phyloP scores from a whole-genome alignment of 2,888 invertebrate genomes.

The Syritta pipiens region DNA sequence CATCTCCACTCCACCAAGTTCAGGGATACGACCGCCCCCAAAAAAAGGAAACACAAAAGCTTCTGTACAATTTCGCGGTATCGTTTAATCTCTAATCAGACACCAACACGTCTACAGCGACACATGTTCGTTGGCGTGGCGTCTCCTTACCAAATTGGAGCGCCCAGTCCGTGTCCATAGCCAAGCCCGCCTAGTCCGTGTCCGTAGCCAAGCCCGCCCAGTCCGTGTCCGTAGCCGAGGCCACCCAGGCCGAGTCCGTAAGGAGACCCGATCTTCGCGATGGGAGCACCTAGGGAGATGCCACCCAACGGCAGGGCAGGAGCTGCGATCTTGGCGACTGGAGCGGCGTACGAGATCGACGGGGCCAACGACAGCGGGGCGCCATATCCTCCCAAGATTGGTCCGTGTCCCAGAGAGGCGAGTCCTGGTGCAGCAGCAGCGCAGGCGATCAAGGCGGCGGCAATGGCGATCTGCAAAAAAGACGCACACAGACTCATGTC shows the following conservation, averaged over 20 bases:
- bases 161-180: conserved; percentile 52
- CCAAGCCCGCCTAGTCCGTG: conserved; percentile 17
- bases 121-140: background rate
- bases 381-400: conserved; percentile 50
- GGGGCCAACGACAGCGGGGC: conserved; percentile 64
- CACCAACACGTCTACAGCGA: conserved; percentile 31
- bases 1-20: no score
- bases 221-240: conserved; percentile 66
- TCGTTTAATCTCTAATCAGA: conserved; percentile 58
- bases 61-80: conserved; percentile 32
- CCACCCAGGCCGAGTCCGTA: conserved; percentile 70
- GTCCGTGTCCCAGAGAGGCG: conserved; percentile 66
- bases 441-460: conserved; percentile 74
- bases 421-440: conserved; percentile 76
- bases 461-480: conserved; percentile 72
- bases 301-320: no score
- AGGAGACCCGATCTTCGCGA: conserved; percentile 70
- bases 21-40: no score
- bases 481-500: background rate
- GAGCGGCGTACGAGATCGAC: conserved; percentile 70
- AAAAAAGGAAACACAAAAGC: background rate
- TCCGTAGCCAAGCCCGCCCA: conserved; percentile 66
- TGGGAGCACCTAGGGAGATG: conserved; percentile 68
- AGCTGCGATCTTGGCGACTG: conserved; percentile 69
- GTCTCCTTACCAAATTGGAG: conserved; percentile 58